Percentiles rank a stretch among this genome's conserved stretches.
These are phyloP conservation scores for Arbacia lixula DNA, from an alignment of 53 echinoderm and acorn worm genomes.

Conservation along the genomic window DNA sequence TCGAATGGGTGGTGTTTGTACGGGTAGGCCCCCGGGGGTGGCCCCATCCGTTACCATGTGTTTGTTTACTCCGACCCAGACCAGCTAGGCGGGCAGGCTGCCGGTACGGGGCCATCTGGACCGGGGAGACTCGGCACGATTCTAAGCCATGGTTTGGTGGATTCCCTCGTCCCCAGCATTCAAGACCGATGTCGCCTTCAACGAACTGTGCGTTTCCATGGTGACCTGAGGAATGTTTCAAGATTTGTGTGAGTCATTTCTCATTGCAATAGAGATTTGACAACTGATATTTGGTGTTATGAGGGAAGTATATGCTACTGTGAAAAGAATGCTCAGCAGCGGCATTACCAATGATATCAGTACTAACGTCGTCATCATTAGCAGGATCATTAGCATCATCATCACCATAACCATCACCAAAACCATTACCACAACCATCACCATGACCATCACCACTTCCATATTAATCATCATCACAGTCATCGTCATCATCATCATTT, in stretches of 20 bases:
- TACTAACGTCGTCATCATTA: not conserved
- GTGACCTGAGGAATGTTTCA: too few species aligned
- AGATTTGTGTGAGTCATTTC: too few species aligned
- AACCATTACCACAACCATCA: not conserved
- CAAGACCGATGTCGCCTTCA: too few species aligned
- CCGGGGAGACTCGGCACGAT: slow-evolving; percentile 9
- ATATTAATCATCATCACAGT: not conserved
- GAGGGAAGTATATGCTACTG: too few species aligned
- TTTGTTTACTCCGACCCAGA: slow-evolving; percentile 46
- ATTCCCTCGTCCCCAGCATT: too few species aligned
- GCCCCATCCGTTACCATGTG: slow-evolving; percentile 15
- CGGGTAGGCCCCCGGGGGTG: slow-evolving; percentile 29
- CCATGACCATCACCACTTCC: not conserved
- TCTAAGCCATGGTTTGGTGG: too few species aligned
- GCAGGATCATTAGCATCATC: not conserved
- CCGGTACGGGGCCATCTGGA: slow-evolving; percentile 4
- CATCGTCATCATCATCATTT: not conserved
- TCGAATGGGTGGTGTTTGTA: slow-evolving; percentile 33
- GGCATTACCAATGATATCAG: not conserved
- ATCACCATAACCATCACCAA: not conserved
- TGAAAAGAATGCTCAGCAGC: too few species aligned
- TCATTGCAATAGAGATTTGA: too few species aligned
- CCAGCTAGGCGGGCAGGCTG: slow-evolving; percentile 2
- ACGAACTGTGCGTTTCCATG: too few species aligned
- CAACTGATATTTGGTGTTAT: too few species aligned